Percentiles rank a stretch among this genome's conserved stretches.
These are phyloP conservation scores for Digitonthophagus gazella DNA, from an alignment of 2,888 invertebrate genomes.

Conservation along the genomic window DNA sequence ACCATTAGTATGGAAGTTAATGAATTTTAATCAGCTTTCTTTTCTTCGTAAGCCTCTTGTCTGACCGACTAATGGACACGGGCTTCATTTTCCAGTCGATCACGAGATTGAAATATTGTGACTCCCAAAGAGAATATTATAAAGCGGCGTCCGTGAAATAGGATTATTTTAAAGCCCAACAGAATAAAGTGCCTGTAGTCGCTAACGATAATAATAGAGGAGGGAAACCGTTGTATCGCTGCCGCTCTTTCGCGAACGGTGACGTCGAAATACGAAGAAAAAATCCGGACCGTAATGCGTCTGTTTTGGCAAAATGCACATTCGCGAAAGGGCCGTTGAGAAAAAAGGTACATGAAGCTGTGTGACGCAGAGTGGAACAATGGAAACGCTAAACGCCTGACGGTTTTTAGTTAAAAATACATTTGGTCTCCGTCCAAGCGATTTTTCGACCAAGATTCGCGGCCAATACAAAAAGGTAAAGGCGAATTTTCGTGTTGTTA, in stretches of 20 bases:
- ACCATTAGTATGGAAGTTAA: not conserved
- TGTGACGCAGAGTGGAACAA: not conserved
- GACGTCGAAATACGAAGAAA: not conserved
- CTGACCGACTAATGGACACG: not conserved
- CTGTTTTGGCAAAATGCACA: not conserved
- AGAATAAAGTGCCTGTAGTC: not conserved
- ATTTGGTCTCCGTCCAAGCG: not conserved
- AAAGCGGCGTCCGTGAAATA: not conserved
- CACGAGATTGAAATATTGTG: not conserved
- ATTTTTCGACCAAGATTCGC: not conserved
- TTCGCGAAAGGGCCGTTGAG: not conserved
- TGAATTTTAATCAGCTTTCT: not conserved
- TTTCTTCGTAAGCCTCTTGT: not conserved
- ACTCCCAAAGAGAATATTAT: not conserved
- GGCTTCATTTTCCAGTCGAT: not conserved
- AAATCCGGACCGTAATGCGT: not conserved
- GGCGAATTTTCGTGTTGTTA: not conserved
- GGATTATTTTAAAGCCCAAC: not conserved
- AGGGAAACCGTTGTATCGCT: not conserved
- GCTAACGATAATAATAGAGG: not conserved
- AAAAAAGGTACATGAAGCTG: not conserved
- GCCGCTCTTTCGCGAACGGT: not conserved
- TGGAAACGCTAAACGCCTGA: not conserved
- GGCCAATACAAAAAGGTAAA: not conserved
- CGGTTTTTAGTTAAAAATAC: not conserved